A percentile compares a stretch with the other conserved stretches of the same genome.
Evolutionary conservation across 2,888 invertebrate genomes (phyloP).

Genomic region (Hecatera dysodea): DNA sequence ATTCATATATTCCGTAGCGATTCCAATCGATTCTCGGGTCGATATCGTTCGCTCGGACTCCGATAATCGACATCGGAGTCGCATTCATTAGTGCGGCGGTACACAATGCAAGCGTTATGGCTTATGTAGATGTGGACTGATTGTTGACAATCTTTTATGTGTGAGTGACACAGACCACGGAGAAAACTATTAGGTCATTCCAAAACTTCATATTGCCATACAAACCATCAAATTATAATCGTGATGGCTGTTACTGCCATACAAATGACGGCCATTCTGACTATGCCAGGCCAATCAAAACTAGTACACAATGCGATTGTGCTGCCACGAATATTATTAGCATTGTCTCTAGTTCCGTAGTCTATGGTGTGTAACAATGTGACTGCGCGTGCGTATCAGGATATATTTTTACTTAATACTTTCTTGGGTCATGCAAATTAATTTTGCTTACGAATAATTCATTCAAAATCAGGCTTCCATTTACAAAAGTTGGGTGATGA

Average conservation of each 20-base stretch:
- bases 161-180: background rate
- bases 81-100: conserved; percentile 66
- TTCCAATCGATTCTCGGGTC: conserved; percentile 75
- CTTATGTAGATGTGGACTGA: conserved; percentile 62
- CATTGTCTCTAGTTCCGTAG: background rate
- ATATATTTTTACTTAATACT: conserved; percentile 60
- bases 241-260: too few species aligned
- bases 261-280: too few species aligned
- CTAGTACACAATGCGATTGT: background rate
- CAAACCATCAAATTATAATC: too few species aligned
- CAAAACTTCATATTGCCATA: background rate
- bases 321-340: background rate
- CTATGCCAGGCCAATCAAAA: background rate
- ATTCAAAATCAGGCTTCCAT: conserved; percentile 19
- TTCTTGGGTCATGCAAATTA: conserved; percentile 47
- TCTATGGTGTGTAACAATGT: conserved; percentile 7
- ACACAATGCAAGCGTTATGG: conserved; percentile 71
- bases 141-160: conserved; percentile 64
- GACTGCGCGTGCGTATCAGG: conserved; percentile 37
- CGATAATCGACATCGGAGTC: conserved; percentile 64
- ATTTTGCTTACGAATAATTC: conserved; percentile 39
- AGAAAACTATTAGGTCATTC: background rate
- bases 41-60: conserved; percentile 60
- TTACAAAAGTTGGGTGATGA: conserved; percentile 43
- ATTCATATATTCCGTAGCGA: conserved; percentile 66